Percentiles rank a stretch among this genome's conserved stretches.
These are phyloP conservation scores for Ficedula albicollis DNA, from an alignment of 2,797 vertebrate genomes.

Conservation along the genomic window DNA sequence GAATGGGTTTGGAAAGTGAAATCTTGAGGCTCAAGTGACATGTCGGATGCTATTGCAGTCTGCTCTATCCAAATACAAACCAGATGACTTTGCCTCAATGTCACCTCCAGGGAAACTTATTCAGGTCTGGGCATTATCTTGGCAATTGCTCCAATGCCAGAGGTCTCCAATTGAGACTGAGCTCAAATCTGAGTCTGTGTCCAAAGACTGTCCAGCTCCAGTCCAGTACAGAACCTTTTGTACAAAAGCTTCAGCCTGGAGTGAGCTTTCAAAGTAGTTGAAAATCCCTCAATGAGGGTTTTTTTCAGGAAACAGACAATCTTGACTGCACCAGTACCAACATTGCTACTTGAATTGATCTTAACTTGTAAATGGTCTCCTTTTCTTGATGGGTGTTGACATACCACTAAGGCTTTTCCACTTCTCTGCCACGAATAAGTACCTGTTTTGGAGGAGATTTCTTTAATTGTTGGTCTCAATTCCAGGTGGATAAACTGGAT, in stretches of 20 bases:
- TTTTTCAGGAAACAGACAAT: slow-evolving; percentile 65
- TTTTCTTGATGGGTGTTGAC: slow-evolving; percentile 74
- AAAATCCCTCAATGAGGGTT: slow-evolving; percentile 68
- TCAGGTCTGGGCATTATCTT: not conserved
- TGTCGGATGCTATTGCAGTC: slow-evolving; percentile 71
- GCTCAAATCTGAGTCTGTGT: not conserved
- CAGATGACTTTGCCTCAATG: not conserved
- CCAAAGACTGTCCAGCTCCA: slow-evolving; percentile 14
- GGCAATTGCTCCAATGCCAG: not conserved
- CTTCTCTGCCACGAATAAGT: slow-evolving; percentile 77
- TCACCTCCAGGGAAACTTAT: not conserved
- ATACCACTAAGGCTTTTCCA: slow-evolving; percentile 85
- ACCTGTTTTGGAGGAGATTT: not conserved
- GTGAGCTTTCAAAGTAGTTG: slow-evolving; percentile 69
- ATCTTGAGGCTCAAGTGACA: slow-evolving; percentile 69
- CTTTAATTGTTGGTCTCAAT: slow-evolving; percentile 60
- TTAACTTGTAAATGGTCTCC: slow-evolving; percentile 71
- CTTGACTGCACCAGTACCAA: slow-evolving; percentile 74
- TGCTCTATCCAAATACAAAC: not conserved
- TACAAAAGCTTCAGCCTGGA: slow-evolving; percentile 69
- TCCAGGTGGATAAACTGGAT: slow-evolving; percentile 97
- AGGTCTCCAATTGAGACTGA: not conserved
- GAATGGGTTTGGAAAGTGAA: slow-evolving; percentile 69
- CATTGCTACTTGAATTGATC: slow-evolving; percentile 73
- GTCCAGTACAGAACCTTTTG: slow-evolving; percentile 46